Evolutionary conservation across 2,888 invertebrate genomes (phyloP).

Genomic region (Drosophila basisetae): DNA sequence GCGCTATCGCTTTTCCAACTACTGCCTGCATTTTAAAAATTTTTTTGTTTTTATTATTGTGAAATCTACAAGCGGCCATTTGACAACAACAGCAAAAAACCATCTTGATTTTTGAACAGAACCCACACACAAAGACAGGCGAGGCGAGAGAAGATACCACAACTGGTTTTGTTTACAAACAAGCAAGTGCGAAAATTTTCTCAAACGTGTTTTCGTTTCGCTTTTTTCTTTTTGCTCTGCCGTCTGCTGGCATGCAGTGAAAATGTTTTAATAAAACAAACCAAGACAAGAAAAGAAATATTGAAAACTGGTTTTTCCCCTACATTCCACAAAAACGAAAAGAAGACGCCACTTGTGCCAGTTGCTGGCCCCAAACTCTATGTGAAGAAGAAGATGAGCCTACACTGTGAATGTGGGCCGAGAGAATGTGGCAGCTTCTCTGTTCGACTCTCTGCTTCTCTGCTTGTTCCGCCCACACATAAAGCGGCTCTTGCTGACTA

Average conservation of each 20-base stretch:
- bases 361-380: slow-evolving; percentile 24
- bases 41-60: neutral
- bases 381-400: slow-evolving; percentile 14
- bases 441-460: neutral
- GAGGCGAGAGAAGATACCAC: slow-evolving; percentile 1
- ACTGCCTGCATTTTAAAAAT: neutral
- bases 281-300: slow-evolving; percentile 14
- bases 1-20: slow-evolving; percentile 14
- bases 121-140: slow-evolving; percentile 27
- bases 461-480: slow-evolving; percentile 38
- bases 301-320: slow-evolving; percentile 57
- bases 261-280: slow-evolving; percentile 23
- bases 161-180: slow-evolving; percentile 79
- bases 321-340: neutral
- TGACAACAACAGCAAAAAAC: neutral
- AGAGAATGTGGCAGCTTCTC: slow-evolving; percentile 9
- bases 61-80: neutral
- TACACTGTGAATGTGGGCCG: slow-evolving; percentile 27
- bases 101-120: neutral
- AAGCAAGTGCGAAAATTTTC: slow-evolving; percentile 60
- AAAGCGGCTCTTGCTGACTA: slow-evolving; percentile 54
- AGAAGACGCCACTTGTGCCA: slow-evolving; percentile 45
- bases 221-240: slow-evolving; percentile 25
- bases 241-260: slow-evolving; percentile 23
- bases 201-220: slow-evolving; percentile 42